Base-by-base conservation (phyloP, 2,797 vertebrate species). In the Sardinella longiceps region DNA sequence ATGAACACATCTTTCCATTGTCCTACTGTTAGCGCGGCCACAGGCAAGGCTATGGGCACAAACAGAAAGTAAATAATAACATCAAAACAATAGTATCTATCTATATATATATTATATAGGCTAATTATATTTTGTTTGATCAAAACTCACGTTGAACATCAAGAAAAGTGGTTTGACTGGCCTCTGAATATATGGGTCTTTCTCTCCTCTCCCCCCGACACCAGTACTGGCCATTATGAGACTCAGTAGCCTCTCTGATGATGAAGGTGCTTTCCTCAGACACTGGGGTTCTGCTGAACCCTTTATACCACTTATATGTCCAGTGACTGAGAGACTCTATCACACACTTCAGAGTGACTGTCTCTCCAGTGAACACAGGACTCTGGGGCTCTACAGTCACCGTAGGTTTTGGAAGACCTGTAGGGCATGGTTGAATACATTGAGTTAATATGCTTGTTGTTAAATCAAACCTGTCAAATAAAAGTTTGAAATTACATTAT, bases 331-430 rank as follows among this genome's bases (percentile, higher is more conserved):
- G n/a, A n/a, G n/a, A n/a, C n/a, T n/a, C n/a, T n/a, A n/a, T n/a
- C n/a, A n/a, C n/a, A n/a, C n/a, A n/a, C n/a, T n/a, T n/a, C n/a
- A n/a, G n/a, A n/a, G n/a, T n/a, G n/a, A n/a, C n/a, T n/a, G n/a
- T n/a, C n/a, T n/a, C n/a, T n/a, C n/a, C n/a, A n/a, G n/a, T n/a
- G n/a, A n/a, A n/a, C n/a, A n/a, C n/a, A n/a, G n/a, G 25, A 5
- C 5, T 53, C 25, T 37, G 25, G 53, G 80, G 80, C n/a, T 18
- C 9, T 1, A 56, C 11, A 18, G 14, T 53, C 28, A 81, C 1
- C 20, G 28, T 81, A 51, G 80, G 48, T 51, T 6, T 12, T 30
- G 80, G 80, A 51, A 33, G 30, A 81, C 46, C 80, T 81, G 48
- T 56, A 30, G 1, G 60, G 28, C n/a, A 9, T 58, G 56, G 5